These are phyloP conservation scores for Allygus modestus DNA, from an alignment of 2,888 invertebrate genomes.

Conservation along the genomic window DNA sequence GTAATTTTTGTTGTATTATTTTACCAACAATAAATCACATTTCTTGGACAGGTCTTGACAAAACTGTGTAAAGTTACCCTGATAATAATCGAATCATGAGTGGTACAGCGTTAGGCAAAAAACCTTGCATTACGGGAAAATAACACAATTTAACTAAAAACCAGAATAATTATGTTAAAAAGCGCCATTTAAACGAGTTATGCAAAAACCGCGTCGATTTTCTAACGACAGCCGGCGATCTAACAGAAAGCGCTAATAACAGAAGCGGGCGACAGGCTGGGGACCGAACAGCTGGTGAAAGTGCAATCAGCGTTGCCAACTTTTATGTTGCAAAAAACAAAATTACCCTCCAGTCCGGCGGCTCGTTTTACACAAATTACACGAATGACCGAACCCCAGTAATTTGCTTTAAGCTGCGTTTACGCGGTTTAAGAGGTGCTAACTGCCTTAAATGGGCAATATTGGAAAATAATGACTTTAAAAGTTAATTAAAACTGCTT, in stretches of 20 bases:
- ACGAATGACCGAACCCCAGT: neutral
- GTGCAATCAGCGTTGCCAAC: slow-evolving; percentile 14
- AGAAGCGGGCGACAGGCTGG: slow-evolving; percentile 18
- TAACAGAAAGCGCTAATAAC: slow-evolving; percentile 12
- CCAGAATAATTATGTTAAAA: no score
- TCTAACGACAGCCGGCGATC: neutral
- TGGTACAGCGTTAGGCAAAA: no score
- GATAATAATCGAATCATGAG: no score
- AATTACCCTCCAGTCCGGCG: neutral
- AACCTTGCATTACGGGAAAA: no score
- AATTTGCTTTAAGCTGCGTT: neutral
- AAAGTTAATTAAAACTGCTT: neutral
- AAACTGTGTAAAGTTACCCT: no score
- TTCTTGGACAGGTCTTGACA: no score
- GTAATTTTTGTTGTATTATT: no score
- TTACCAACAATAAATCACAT: no score
- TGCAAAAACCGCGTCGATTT: no score
- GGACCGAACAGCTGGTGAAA: slow-evolving; percentile 15
- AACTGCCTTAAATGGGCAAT: neutral
- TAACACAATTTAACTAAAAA: no score
- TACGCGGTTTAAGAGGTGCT: neutral
- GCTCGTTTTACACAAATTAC: slow-evolving; percentile 31
- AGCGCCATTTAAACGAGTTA: no score
- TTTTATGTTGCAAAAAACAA: slow-evolving; percentile 22
- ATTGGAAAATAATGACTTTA: neutral